Percentiles rank a stretch among this genome's conserved stretches.
Conservation (phyloP, 2,113 vertebrate species). For the Peucedramus taeniatus region DNA sequence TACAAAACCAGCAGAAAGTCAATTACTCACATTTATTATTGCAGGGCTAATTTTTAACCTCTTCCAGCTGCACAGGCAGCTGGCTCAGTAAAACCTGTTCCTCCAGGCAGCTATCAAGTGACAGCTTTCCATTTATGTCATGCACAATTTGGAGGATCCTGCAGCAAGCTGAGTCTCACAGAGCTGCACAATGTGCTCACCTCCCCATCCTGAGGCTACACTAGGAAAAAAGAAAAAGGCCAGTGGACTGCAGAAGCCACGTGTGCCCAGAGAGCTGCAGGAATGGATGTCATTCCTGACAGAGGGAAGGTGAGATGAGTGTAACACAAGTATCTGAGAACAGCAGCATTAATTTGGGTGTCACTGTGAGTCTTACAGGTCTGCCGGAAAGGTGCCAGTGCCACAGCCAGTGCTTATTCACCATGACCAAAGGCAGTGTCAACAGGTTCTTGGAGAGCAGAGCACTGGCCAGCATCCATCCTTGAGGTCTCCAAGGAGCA, state of each 20-base stretch:
- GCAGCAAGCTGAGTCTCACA: neutral
- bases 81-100: accelerated
- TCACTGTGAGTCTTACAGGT: neutral
- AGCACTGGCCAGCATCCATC: neutral
- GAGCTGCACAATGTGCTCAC: neutral
- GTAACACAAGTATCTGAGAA: neutral
- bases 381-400: neutral
- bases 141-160: neutral
- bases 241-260: neutral
- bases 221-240: neutral
- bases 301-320: neutral
- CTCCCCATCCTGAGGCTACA: neutral
- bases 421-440: neutral
- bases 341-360: neutral
- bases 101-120: neutral
- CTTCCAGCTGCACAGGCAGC: neutral
- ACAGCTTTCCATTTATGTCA: neutral
- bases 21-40: neutral
- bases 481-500: neutral
- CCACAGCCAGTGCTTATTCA: neutral
- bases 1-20: constrained; percentile 1
- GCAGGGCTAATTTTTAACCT: constrained; percentile 1
- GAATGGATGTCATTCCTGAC: neutral
- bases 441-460: neutral
- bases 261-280: neutral